phyloP scores from a whole-genome alignment of 2,797 vertebrate genomes.

The Bovichtus variegatus region DNA sequence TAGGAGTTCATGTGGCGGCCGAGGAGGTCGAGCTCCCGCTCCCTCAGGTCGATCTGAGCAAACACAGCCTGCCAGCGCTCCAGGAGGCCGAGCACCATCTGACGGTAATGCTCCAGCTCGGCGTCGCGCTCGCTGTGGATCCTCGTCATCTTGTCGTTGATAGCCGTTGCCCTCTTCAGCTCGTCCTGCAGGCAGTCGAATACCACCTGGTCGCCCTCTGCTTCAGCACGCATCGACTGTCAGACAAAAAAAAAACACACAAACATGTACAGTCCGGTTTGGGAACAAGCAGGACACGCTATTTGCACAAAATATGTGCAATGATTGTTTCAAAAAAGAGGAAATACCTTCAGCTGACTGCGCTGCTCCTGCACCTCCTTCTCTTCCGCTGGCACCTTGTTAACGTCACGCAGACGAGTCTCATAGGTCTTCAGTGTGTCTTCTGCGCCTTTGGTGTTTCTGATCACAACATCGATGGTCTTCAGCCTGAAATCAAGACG shows the following conservation, averaged over 20 bases:
- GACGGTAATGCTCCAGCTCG: constrained; percentile 91
- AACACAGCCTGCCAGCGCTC: constrained; percentile 94
- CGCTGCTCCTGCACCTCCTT: constrained; percentile 88
- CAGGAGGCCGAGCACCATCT: constrained; percentile 86
- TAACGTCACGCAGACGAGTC: constrained; percentile 90
- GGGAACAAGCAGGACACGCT: rapidly evolving
- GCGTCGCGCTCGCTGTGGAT: constrained; percentile 90
- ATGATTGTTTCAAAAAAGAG: not conserved
- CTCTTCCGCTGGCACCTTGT: constrained; percentile 88
- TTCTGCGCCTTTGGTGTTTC: constrained; percentile 91
- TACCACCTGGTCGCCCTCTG: constrained; percentile 85
- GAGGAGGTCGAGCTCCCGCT: constrained; percentile 90
- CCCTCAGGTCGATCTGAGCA: constrained; percentile 88
- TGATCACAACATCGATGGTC: constrained; percentile 93
- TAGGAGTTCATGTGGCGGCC: constrained; percentile 90
- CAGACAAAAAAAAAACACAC: not conserved
- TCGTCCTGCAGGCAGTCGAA: constrained; percentile 89
- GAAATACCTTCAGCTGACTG: constrained; percentile 88
- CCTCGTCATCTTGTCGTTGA: constrained; percentile 88
- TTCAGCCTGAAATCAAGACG: constrained; percentile 87
- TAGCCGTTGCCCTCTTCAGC: constrained; percentile 83
- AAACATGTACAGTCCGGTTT: not conserved
- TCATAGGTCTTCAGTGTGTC: constrained; percentile 89
- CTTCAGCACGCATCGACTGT: constrained; percentile 88
- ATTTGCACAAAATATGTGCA: not conserved